Percentiles rank a stretch among this genome's conserved stretches.
Conservation (phyloP, 64 coral and sea anemone species). For the Anthopleura sola region DNA sequence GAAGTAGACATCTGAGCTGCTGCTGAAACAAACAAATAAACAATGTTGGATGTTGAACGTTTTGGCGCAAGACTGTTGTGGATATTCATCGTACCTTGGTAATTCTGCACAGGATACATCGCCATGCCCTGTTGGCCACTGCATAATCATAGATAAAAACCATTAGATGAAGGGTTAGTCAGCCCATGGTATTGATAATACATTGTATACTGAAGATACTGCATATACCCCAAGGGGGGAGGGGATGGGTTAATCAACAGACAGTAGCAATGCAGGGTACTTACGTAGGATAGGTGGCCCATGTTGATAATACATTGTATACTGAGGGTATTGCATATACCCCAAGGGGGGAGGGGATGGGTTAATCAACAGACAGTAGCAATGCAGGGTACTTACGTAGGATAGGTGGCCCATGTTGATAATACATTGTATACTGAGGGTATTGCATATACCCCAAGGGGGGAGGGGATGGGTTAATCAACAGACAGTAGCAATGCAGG, state of each 20-base stretch:
- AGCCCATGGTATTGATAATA: too few relatives aligned
- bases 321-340: too few relatives aligned
- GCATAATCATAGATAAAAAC: neutral
- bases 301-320: too few relatives aligned
- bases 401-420: slow-evolving; percentile 1
- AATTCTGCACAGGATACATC: slow-evolving; percentile 20
- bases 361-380: too few relatives aligned
- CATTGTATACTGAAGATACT: too few relatives aligned
- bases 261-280: neutral
- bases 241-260: neutral
- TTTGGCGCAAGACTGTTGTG: neutral
- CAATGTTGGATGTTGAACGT: neutral
- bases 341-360: too few relatives aligned
- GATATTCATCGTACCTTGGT: neutral
- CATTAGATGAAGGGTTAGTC: neutral
- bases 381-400: slow-evolving; percentile 20
- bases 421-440: slow-evolving; percentile 17
- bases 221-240: too few relatives aligned
- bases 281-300: neutral
- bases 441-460: neutral
- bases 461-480: neutral
- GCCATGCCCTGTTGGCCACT: slow-evolving; percentile 19
- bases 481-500: neutral
- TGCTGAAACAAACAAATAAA: slow-evolving; percentile 24
- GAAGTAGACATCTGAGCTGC: slow-evolving; percentile 52